phyloP scores from a whole-genome alignment of 2,113 vertebrate species.

The Nesoenas mayeri region DNA sequence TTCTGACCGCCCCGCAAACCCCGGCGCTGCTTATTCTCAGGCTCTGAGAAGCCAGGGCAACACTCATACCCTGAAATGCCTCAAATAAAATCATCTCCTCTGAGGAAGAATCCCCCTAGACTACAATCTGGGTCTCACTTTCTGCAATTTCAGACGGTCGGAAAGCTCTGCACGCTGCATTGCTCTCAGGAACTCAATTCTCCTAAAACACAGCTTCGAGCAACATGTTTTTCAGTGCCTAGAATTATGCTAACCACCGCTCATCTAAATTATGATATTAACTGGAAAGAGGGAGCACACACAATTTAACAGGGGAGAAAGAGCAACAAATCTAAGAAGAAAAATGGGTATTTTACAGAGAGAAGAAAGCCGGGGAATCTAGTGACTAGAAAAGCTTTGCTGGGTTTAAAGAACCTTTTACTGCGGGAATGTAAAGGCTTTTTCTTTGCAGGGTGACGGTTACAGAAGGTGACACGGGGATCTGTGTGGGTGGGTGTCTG shows the following conservation, averaged over 20 bases:
- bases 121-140: conserved; percentile 1
- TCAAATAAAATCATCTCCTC: not conserved
- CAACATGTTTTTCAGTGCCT: conserved; percentile 34
- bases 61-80: not conserved
- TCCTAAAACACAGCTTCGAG: conserved; percentile 33
- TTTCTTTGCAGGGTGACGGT: not conserved
- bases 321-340: conserved; percentile 55
- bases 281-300: conserved; percentile 49
- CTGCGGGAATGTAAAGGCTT: not conserved
- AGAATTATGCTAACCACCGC: conserved; percentile 58
- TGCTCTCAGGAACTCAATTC: conserved; percentile 52
- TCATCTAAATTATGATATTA: conserved; percentile 67
- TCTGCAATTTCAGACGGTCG: conserved; percentile 11
- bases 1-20: not conserved
- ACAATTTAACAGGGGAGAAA: conserved; percentile 54
- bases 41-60: not conserved
- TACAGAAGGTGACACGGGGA: not conserved
- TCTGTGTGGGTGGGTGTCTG: not conserved
- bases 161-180: conserved; percentile 56
- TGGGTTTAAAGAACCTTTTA: conserved; percentile 29
- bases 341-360: not conserved
- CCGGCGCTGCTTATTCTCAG: not conserved
- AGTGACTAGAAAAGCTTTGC: not conserved
- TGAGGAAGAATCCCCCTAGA: not conserved
- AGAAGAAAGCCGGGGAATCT: conserved; percentile 5